Evolutionary conservation across 2,797 vertebrate genomes (phyloP).

Genomic region (Gila robusta): DNA sequence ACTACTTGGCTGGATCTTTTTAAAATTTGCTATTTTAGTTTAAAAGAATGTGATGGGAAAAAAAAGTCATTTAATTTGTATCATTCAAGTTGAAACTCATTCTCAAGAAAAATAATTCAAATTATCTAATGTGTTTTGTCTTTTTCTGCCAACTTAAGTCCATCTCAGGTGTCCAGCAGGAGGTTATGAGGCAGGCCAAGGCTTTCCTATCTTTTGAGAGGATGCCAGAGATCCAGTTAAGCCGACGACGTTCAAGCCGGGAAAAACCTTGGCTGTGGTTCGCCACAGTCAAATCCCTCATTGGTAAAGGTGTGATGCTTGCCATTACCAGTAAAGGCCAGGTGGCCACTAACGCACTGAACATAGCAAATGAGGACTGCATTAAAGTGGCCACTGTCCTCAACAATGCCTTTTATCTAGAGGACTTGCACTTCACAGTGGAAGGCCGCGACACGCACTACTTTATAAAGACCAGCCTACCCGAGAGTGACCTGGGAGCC

Average conservation of each 20-base stretch:
- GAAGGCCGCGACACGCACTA: constrained; percentile 97
- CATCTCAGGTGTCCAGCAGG: constrained; percentile 96
- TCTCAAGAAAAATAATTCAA: neutral
- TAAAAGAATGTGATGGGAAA: neutral
- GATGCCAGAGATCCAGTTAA: constrained; percentile 94
- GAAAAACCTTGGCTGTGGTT: constrained; percentile 96
- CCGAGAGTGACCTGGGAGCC: constrained; percentile 92
- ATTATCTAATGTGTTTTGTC: neutral
- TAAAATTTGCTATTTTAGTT: neutral
- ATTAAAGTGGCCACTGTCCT: constrained; percentile 97
- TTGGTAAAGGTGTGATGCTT: constrained; percentile 97
- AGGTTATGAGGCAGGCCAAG: constrained; percentile 89
- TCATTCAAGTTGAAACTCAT: neutral
- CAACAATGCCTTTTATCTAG: constrained; percentile 97
- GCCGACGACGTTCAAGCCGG: constrained; percentile 78
- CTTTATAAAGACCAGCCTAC: constrained; percentile 96
- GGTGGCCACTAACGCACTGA: constrained; percentile 94
- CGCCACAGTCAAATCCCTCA: constrained; percentile 91
- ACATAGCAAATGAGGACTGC: constrained; percentile 99
- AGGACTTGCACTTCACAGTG: constrained; percentile 95
- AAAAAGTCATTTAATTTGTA: neutral
- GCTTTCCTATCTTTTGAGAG: constrained; percentile 96
- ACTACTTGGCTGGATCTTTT: neutral
- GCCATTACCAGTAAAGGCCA: constrained; percentile 92
- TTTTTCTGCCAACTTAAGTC: constrained; percentile 77